phyloP scores from a whole-genome alignment of 2,888 invertebrate genomes.

The Polyommatus iphigenia region DNA sequence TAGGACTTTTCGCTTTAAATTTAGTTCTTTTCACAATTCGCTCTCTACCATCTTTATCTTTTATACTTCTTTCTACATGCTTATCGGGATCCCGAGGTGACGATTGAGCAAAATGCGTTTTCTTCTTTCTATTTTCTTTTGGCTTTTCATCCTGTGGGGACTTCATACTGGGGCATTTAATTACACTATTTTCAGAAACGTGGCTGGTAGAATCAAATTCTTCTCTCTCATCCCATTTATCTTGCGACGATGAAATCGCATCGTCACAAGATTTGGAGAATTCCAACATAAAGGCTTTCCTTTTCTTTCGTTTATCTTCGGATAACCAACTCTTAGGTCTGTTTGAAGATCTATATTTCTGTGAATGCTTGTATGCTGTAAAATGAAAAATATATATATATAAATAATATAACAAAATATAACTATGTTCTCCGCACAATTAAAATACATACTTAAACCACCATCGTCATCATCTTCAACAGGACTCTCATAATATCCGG shows the following conservation, averaged over 20 bases:
- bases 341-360: slow-evolving; percentile 67
- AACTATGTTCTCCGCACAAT: slow-evolving; percentile 29
- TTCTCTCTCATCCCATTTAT: slow-evolving; percentile 68
- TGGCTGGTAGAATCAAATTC: slow-evolving; percentile 56
- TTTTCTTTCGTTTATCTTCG: slow-evolving; percentile 86
- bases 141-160: slow-evolving; percentile 68
- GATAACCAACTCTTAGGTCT: slow-evolving; percentile 81
- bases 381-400: slow-evolving; percentile 33
- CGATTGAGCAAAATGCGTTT: slow-evolving; percentile 70
- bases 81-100: slow-evolving; percentile 72
- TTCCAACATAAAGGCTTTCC: slow-evolving; percentile 88
- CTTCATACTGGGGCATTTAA: slow-evolving; percentile 57
- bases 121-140: slow-evolving; percentile 66
- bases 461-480: slow-evolving; percentile 83
- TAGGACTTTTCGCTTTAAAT: slow-evolving; percentile 74
- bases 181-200: slow-evolving; percentile 58
- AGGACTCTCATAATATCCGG: slow-evolving; percentile 88
- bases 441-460: slow-evolving; percentile 66
- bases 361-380: slow-evolving; percentile 75
- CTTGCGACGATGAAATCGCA: slow-evolving; percentile 75
- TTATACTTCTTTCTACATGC: slow-evolving; percentile 61
- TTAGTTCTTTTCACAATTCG: slow-evolving; percentile 74
- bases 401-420: slow-evolving; percentile 28
- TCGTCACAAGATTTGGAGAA: slow-evolving; percentile 82
- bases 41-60: slow-evolving; percentile 68